Evolutionary conservation across 1,140 invertebrate genomes (phyloP).

Genomic region (Lordiphosa collinella): DNA sequence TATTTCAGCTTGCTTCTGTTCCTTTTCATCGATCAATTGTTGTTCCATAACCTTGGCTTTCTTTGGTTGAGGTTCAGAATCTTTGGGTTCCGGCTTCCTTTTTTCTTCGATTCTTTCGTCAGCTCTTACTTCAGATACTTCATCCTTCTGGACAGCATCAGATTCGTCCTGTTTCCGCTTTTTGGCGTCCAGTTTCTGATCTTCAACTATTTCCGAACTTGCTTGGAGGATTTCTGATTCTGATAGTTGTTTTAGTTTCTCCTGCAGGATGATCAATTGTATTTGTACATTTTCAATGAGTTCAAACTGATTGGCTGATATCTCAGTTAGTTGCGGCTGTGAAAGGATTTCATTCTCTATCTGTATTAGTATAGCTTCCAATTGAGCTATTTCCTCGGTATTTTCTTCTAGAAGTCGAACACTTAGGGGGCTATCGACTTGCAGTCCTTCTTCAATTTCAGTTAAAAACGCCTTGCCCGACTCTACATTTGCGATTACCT

Average conservation of each 20-base stretch:
- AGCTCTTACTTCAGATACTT: not conserved
- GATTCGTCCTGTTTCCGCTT: not conserved
- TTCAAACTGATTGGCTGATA: slow-evolving; percentile 34
- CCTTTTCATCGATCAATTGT: slow-evolving; percentile 4
- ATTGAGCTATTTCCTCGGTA: slow-evolving; percentile 36
- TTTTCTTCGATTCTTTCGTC: slow-evolving; percentile 15
- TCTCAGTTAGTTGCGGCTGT: slow-evolving; percentile 40
- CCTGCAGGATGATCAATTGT: slow-evolving; percentile 43
- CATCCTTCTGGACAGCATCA: not conserved
- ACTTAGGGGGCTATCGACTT: slow-evolving; percentile 40
- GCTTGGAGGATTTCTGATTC: not conserved
- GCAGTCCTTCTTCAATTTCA: slow-evolving; percentile 52
- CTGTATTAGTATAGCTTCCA: slow-evolving; percentile 47
- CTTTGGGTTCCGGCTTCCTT: not conserved
- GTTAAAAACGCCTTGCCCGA: slow-evolving; percentile 58
- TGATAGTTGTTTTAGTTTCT: slow-evolving; percentile 38
- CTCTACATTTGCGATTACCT: slow-evolving; percentile 53
- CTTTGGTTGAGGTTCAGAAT: slow-evolving; percentile 14
- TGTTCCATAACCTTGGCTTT: slow-evolving; percentile 26
- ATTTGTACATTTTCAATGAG: slow-evolving; percentile 50
- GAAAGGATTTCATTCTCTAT: slow-evolving; percentile 62
- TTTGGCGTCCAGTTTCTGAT: not conserved
- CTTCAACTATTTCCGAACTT: slow-evolving; percentile 4
- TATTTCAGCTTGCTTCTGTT: not conserved
- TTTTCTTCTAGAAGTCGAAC: slow-evolving; percentile 47